Evolutionary conservation across 2,888 invertebrate genomes (phyloP), one percentile per base, ranked within the genome.

Genomic region (Caenorhabditis becei): DNA sequence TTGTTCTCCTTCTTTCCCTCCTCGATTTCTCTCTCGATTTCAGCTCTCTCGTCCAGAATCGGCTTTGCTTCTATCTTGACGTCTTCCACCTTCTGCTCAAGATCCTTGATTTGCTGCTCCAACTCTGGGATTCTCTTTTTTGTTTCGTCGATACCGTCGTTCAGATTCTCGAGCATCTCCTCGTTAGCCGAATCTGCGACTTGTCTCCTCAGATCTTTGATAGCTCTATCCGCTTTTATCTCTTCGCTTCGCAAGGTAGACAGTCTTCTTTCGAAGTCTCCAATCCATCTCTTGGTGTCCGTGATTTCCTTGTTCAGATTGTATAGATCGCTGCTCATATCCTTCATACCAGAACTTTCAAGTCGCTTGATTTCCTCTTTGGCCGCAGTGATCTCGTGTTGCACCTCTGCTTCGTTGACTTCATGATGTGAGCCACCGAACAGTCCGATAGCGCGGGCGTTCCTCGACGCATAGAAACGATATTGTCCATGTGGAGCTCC

Each of bases 401-500:
- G 24, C 4, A 65, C 2, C 2, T 28, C 18, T 23, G 16, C 20
- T 54, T 75, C 80, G 32, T 80, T 61, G 4, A 70, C 18, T 5
- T 41, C 16, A 16, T 28, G 41, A 8, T 70, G 14, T 11, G 2
- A 35, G 14, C 23, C 23, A 20, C 56, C 56, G 28, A 80, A 80
- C 1, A 62, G 14, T 37, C 74, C 70, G 7, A 20, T 26, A 0
- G 74, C 44, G 8, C 24, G 18, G 24, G 23, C 44, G 14, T 20
- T 23, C 58, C 18, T 69, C 20, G 65, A 59, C 14, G 51, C n/a
- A 32, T 81, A 81, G 47, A 77, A 77, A 53, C 81, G 71, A 32
- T 81, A 81, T 62, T 81, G 81, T 23, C 77, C 58, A 16, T 18
- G 35, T 1, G 51, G 44, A 18, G 56, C 69, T 28, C 77, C 78